These are phyloP conservation scores for Macrobrachium nipponense DNA, from an alignment of 1,140 invertebrate species.

Conservation along the genomic window DNA sequence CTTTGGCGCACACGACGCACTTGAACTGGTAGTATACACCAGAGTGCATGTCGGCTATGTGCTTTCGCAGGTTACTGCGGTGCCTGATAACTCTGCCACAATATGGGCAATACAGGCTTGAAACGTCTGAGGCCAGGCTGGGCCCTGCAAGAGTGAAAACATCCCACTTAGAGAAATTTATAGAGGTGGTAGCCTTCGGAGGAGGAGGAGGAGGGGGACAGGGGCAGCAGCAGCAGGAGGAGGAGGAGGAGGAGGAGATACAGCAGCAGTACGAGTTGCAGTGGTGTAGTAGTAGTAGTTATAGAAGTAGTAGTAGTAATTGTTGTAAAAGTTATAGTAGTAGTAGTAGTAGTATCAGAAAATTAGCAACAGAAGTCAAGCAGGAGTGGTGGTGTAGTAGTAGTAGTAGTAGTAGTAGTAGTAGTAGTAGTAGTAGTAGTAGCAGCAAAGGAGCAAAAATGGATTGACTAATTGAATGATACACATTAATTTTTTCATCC, in stretches of 20 bases:
- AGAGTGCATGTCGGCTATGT: constrained; percentile 62
- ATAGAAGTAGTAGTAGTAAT: neutral
- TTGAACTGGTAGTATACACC: constrained; percentile 61
- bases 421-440: neutral
- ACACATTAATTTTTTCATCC: constrained; percentile 53
- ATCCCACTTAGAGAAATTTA: constrained; percentile 55
- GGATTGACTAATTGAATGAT: constrained; percentile 42
- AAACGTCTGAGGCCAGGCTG: constrained; percentile 48
- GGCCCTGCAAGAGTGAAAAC: constrained; percentile 62
- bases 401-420: neutral
- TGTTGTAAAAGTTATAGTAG: constrained; percentile 10
- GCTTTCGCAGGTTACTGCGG: constrained; percentile 62
- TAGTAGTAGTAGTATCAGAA: no score
- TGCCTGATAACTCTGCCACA: constrained; percentile 62
- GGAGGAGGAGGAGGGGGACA: neutral
- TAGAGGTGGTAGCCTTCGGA: neutral
- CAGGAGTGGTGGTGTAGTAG: neutral
- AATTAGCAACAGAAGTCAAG: no score
- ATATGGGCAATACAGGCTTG: constrained; percentile 60
- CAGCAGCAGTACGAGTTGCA: neutral
- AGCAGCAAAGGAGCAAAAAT: neutral
- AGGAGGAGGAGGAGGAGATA: no score
- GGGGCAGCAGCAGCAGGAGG: no score
- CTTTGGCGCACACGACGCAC: constrained; percentile 53
- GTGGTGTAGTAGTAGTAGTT: neutral